These are phyloP conservation scores for Hypothenemus hampei DNA, from an alignment of 1,140 invertebrate species.

Conservation along the genomic window DNA sequence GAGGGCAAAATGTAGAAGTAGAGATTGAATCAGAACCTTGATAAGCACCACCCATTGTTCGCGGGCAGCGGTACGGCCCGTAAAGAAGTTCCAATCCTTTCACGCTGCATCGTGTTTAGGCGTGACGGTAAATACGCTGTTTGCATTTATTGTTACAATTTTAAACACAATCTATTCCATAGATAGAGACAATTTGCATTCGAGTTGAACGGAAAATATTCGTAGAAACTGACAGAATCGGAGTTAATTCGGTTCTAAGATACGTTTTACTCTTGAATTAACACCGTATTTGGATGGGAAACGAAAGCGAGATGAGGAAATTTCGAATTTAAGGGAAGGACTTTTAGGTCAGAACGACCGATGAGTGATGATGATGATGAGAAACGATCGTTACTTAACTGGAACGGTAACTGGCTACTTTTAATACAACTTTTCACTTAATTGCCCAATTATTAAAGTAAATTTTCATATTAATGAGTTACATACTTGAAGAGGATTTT, in stretches of 20 bases:
- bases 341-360: too few relatives aligned
- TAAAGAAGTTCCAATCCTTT: constrained; percentile 27
- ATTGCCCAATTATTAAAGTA: neutral
- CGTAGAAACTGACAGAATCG: constrained; percentile 6
- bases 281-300: too few relatives aligned
- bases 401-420: neutral
- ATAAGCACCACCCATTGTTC: constrained; percentile 31
- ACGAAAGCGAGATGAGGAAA: too few relatives aligned
- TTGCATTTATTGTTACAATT: constrained; percentile 30
- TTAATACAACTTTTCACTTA: too few relatives aligned
- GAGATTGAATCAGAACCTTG: constrained; percentile 26
- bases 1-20: constrained; percentile 20
- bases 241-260: constrained; percentile 1
- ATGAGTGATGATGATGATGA: too few relatives aligned
- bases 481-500: neutral
- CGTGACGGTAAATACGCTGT: constrained; percentile 29
- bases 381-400: too few relatives aligned
- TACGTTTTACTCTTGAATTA: too few relatives aligned
- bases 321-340: too few relatives aligned
- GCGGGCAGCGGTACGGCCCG: constrained; percentile 23
- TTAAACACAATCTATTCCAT: constrained; percentile 27
- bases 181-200: constrained; percentile 27
- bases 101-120: constrained; percentile 31
- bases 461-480: neutral
- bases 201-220: constrained; percentile 7